These are phyloP conservation scores for Etheostoma perlongum DNA, from an alignment of 2,797 vertebrate genomes.

Conservation along the genomic window DNA sequence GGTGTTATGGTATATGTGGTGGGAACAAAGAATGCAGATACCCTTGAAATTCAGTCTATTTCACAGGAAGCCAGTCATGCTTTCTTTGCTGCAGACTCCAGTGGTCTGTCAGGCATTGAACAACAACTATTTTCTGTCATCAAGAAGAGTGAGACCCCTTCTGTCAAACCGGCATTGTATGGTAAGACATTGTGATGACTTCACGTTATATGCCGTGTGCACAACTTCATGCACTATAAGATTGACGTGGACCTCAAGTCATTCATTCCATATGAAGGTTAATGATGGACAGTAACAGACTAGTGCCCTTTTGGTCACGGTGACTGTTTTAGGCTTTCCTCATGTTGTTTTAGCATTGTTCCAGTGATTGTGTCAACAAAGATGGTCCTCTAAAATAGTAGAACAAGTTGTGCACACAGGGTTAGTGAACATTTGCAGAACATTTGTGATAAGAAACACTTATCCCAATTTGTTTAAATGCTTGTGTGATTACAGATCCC, in stretches of 20 bases:
- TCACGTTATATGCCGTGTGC: background rate
- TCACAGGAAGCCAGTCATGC: constrained; percentile 68
- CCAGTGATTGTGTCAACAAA: background rate
- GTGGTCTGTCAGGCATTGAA: constrained; percentile 64
- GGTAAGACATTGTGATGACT: constrained; percentile 65
- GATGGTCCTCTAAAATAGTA: background rate
- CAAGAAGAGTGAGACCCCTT: constrained; percentile 31
- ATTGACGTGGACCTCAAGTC: background rate
- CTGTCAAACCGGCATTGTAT: constrained; percentile 37
- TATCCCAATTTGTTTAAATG: constrained; percentile 26
- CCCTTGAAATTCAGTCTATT: constrained; percentile 75
- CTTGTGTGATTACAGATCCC: constrained; percentile 73
- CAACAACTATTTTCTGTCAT: constrained; percentile 64
- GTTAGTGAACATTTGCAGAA: constrained; percentile 19
- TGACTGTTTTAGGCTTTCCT: background rate
- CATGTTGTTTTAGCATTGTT: background rate
- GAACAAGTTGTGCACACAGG: constrained; percentile 4
- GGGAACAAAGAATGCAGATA: constrained; percentile 75
- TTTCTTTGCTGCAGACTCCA: constrained; percentile 64
- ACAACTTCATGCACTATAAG: background rate
- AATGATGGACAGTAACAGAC: background rate
- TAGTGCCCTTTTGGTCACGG: background rate
- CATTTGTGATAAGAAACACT: background rate
- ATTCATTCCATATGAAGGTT: background rate
- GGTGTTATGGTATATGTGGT: constrained; percentile 82